phyloP scores from a whole-genome alignment of 2,113 vertebrate species.

The Guaruba guarouba region DNA sequence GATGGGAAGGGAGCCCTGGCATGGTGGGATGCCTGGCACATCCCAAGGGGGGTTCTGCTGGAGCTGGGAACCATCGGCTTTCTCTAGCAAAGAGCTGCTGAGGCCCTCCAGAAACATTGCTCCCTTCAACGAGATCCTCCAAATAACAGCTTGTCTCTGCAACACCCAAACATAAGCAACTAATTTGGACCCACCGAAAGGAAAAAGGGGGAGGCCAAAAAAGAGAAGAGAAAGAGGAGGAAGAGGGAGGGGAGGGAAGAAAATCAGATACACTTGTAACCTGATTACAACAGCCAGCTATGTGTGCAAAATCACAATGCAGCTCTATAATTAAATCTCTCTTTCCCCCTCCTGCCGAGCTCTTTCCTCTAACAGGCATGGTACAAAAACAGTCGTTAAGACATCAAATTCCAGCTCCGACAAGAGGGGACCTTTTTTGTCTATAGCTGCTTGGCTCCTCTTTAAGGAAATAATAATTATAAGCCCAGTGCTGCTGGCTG shows the following conservation, averaged over 20 bases:
- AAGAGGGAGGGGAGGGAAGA: constrained; percentile 37
- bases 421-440: constrained; percentile 46
- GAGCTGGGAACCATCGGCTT: background rate
- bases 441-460: constrained; percentile 3
- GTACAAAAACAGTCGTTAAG: constrained; percentile 66
- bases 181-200: background rate
- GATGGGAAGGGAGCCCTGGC: background rate
- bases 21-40: background rate
- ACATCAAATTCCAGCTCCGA: constrained; percentile 64
- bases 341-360: constrained; percentile 63
- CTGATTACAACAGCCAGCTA: constrained; percentile 57
- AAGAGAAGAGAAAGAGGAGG: background rate
- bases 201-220: background rate
- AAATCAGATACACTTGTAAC: constrained; percentile 64
- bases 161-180: constrained; percentile 26
- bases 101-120: background rate
- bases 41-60: accelerated
- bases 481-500: background rate
- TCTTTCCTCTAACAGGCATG: constrained; percentile 57
- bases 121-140: constrained; percentile 1
- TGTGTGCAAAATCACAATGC: constrained; percentile 66
- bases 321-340: constrained; percentile 72
- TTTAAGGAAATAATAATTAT: constrained; percentile 60
- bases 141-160: background rate
- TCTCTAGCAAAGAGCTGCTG: background rate